Conservation (phyloP, 2,797 vertebrate species). For the Etheostoma nigrum region DNA sequence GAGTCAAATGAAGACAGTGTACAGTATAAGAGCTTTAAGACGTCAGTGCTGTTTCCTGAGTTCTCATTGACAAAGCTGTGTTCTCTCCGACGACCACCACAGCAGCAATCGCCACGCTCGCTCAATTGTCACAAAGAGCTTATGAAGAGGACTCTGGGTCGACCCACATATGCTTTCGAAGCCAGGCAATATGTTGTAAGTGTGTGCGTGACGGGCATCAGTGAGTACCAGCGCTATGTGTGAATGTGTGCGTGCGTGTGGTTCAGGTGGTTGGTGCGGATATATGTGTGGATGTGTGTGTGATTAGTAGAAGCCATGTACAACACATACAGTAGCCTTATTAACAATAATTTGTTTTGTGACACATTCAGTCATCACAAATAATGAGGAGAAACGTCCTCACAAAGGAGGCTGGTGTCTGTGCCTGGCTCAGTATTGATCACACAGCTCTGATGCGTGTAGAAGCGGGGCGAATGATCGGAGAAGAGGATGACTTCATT, state of each 20-base stretch:
- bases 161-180: slow-evolving; percentile 95
- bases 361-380: slow-evolving; percentile 12
- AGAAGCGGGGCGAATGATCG: slow-evolving; percentile 74
- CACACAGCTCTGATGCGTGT: slow-evolving; percentile 66
- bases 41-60: slow-evolving; percentile 43
- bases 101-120: slow-evolving; percentile 91
- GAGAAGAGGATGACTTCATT: slow-evolving; percentile 79
- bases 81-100: slow-evolving; percentile 89
- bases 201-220: slow-evolving; percentile 70
- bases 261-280: not conserved
- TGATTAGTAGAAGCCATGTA: slow-evolving; percentile 71
- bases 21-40: slow-evolving; percentile 44
- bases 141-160: slow-evolving; percentile 98
- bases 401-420: slow-evolving; percentile 88
- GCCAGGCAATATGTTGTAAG: slow-evolving; percentile 99
- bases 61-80: slow-evolving; percentile 79
- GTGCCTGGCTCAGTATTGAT: slow-evolving; percentile 82
- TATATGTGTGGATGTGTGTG: slow-evolving; percentile 54
- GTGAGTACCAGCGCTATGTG: slow-evolving; percentile 24
- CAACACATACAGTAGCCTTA: slow-evolving; percentile 87
- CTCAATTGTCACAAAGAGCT: slow-evolving; percentile 96
- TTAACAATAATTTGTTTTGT: slow-evolving; percentile 47
- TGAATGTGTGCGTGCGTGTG: slow-evolving; percentile 55
- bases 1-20: slow-evolving; percentile 24
- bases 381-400: slow-evolving; percentile 36